A percentile compares a stretch with the other conserved stretches of the same genome.
These are phyloP conservation scores for Cacoxenus indagator DNA, from an alignment of 2,888 invertebrate species.

Conservation along the genomic window DNA sequence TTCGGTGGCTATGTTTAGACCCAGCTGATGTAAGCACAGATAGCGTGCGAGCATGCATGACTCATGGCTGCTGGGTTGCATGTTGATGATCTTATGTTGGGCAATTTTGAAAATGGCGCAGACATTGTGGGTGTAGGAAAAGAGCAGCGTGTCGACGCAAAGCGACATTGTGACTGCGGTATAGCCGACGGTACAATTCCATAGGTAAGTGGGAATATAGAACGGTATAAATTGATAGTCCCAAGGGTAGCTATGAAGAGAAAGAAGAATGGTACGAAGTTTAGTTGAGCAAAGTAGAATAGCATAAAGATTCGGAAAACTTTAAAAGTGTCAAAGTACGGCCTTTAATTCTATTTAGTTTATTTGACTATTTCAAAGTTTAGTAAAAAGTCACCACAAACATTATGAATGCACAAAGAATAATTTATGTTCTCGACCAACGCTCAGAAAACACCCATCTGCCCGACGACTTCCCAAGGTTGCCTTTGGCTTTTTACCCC, in stretches of 20 bases:
- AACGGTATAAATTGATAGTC: background rate
- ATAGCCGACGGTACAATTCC: background rate
- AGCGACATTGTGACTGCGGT: background rate
- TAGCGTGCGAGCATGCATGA: background rate
- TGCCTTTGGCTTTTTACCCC: too few species aligned
- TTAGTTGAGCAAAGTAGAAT: too few species aligned
- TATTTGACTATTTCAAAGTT: too few species aligned
- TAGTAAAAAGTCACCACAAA: too few species aligned
- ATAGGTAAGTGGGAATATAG: background rate
- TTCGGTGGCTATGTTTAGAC: background rate
- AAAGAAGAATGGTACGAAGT: background rate
- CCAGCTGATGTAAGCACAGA: background rate
- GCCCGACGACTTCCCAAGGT: too few species aligned
- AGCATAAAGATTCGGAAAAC: too few species aligned
- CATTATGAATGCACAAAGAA: too few species aligned
- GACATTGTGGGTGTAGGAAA: background rate
- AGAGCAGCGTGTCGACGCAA: background rate
- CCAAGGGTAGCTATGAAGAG: background rate
- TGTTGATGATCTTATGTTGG: background rate
- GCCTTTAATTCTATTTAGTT: too few species aligned
- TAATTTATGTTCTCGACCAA: too few species aligned
- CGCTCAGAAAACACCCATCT: too few species aligned
- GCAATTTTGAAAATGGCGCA: constrained; percentile 3
- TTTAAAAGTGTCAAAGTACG: too few species aligned
- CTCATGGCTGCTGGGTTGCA: background rate